Percentiles rank a stretch among this genome's conserved stretches.
These are phyloP conservation scores for Atherinomorus stipes DNA, from an alignment of 2,113 vertebrate genomes.

Conservation along the genomic window DNA sequence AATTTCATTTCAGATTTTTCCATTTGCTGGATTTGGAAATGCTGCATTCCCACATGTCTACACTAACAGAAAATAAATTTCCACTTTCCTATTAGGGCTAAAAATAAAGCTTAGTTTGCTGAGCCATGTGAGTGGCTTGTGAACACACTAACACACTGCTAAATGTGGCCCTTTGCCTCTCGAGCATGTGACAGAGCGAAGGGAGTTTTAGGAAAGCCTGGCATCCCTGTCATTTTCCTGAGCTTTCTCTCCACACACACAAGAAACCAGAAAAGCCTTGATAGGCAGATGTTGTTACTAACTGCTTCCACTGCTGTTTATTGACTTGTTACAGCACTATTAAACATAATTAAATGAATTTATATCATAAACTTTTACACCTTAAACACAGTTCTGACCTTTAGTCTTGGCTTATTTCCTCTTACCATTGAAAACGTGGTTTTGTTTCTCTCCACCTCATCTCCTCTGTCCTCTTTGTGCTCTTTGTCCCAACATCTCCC, in stretches of 20 bases:
- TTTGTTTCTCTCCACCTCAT: background rate
- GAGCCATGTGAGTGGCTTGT: constrained; percentile 42
- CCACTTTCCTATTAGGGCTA: constrained; percentile 60
- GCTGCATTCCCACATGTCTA: constrained; percentile 56
- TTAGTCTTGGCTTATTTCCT: background rate
- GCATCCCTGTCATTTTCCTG: constrained; percentile 56
- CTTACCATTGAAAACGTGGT: background rate
- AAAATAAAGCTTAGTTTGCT: constrained; percentile 51
- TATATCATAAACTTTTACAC: constrained; percentile 65
- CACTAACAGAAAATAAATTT: constrained; percentile 60
- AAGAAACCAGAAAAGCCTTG: constrained; percentile 34
- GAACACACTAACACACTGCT: constrained; percentile 31
- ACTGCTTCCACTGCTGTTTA: constrained; percentile 73
- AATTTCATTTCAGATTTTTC: constrained; percentile 61
- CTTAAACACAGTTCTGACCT: constrained; percentile 55
- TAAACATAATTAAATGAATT: constrained; percentile 75
- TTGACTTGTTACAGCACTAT: constrained; percentile 73
- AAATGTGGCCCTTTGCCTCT: constrained; percentile 30
- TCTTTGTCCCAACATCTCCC: constrained; percentile 15
- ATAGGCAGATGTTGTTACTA: constrained; percentile 59
- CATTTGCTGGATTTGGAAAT: constrained; percentile 60
- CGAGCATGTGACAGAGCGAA: constrained; percentile 50
- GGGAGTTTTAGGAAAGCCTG: constrained; percentile 41
- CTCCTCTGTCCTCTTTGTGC: background rate
- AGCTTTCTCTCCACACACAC: constrained; percentile 28